Evolutionary conservation across 2,113 vertebrate genomes (phyloP), one percentile per base, ranked within the genome.

Genomic region (Promerops cafer): DNA sequence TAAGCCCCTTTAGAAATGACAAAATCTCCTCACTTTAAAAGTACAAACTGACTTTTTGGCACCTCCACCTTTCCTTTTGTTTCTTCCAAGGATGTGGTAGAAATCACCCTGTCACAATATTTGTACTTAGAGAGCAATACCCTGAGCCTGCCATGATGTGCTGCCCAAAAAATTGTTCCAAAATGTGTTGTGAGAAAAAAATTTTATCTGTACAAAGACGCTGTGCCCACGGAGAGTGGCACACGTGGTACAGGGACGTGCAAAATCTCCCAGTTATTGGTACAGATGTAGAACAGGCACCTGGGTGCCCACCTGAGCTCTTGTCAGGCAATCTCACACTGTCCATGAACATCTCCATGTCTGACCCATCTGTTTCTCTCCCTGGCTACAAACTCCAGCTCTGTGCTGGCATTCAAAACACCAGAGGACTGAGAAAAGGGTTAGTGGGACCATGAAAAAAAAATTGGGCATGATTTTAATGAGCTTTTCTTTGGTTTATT

Each of bases 401-500:
- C 47, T 22, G 27, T 78, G 87, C 40, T 65, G 50, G 37, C 19
- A n/a, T 64, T 83, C 49, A 37, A 63, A 70, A 20, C 65, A 69
- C 37, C 35, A 68, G 76, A 53, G 81, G 40, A 66, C 56, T 35
- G 35, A 86, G 82, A 85, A 59, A 64, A 35, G 61, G 22, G 57
- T 94, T 87, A 40, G 47, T 70, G 42, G 21, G 66, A 83, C 20
- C 53, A 86, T 70, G 70, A 69, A 82, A 31, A n/a, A 90, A 44
- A 90, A 85, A n/a, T 22, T 69, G 89, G 89, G 87, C 10, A 2
- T 52, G 80, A 83, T 90, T 97, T 95, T 97, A 97, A 98, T 87
- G 87, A 98, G 95, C 93, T 96, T 97, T 90, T 83, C 85, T 95
- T 97, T 94, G 93, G 87, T 97, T 98, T 96, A 91, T 94, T 93